A percentile compares a stretch with the other conserved stretches of the same genome.
phyloP scores from a whole-genome alignment of 2,797 vertebrate species.

The Typhlichthys eigenmanni region DNA sequence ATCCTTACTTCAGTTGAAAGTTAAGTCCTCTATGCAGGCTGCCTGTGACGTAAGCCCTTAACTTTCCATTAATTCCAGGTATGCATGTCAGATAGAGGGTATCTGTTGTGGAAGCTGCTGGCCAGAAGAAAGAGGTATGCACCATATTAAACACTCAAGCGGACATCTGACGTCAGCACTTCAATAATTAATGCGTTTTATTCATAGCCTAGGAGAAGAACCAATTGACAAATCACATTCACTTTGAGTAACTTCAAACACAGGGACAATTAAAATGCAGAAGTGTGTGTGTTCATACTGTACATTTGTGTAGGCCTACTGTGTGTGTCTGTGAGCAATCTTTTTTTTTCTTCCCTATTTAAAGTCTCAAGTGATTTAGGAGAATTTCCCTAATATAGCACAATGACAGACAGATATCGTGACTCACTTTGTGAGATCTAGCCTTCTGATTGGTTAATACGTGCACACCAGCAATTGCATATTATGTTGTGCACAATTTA shows the following conservation, averaged over 20 bases:
- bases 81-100: slow-evolving; percentile 35
- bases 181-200: slow-evolving; percentile 86
- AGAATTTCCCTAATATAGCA: slow-evolving; percentile 42
- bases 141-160: slow-evolving; percentile 81
- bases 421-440: slow-evolving; percentile 38
- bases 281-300: slow-evolving; percentile 47
- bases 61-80: slow-evolving; percentile 65
- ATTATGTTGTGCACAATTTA: slow-evolving; percentile 36
- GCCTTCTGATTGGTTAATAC: slow-evolving; percentile 38
- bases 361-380: slow-evolving; percentile 56
- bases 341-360: slow-evolving; percentile 61
- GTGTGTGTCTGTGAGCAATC: slow-evolving; percentile 14
- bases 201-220: slow-evolving; percentile 85
- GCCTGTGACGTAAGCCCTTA: slow-evolving; percentile 58
- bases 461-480: slow-evolving; percentile 27
- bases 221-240: slow-evolving; percentile 88
- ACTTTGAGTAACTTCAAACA: slow-evolving; percentile 83
- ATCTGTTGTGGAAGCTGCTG: slow-evolving; percentile 26
- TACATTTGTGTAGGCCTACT: slow-evolving; percentile 3
- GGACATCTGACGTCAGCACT: slow-evolving; percentile 80
- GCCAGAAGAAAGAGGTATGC: slow-evolving; percentile 56
- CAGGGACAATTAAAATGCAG: slow-evolving; percentile 77
- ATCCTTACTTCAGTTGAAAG: slow-evolving; percentile 50
- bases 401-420: slow-evolving; percentile 34
- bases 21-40: slow-evolving; percentile 63